A percentile compares a stretch with the other conserved stretches of the same genome.
Evolutionary conservation across 2,797 vertebrate genomes (phyloP).

Genomic region (Phoebastria nigripes): DNA sequence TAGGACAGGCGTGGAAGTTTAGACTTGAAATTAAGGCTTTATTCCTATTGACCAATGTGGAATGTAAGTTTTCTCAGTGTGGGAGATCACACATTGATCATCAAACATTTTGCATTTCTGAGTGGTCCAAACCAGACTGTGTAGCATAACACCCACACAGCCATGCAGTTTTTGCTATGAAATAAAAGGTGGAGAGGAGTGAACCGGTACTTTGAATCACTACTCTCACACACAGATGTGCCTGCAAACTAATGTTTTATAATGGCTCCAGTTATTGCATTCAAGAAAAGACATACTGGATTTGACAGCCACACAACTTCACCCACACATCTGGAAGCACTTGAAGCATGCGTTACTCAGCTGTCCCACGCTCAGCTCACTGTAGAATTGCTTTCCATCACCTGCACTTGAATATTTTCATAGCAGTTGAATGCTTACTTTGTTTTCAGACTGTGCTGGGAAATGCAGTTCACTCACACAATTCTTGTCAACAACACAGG

Average conservation of each 20-base stretch:
- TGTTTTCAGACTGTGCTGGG: background rate
- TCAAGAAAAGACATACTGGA: background rate
- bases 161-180: background rate
- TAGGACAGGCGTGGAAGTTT: background rate
- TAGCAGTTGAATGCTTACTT: background rate
- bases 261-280: background rate
- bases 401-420: background rate
- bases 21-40: background rate
- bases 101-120: background rate
- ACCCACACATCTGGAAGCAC: background rate
- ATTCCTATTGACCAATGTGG: background rate
- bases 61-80: background rate
- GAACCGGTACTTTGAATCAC: background rate
- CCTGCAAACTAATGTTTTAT: background rate
- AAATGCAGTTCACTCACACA: background rate
- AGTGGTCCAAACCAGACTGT: background rate
- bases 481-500: background rate
- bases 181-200: background rate
- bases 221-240: background rate
- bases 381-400: background rate
- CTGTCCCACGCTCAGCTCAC: background rate
- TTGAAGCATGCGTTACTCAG: background rate
- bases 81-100: background rate
- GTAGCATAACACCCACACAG: background rate
- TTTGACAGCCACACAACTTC: background rate